Evolutionary conservation across 2,888 invertebrate genomes (phyloP).

Genomic region (Chrysina gloriosa): DNA sequence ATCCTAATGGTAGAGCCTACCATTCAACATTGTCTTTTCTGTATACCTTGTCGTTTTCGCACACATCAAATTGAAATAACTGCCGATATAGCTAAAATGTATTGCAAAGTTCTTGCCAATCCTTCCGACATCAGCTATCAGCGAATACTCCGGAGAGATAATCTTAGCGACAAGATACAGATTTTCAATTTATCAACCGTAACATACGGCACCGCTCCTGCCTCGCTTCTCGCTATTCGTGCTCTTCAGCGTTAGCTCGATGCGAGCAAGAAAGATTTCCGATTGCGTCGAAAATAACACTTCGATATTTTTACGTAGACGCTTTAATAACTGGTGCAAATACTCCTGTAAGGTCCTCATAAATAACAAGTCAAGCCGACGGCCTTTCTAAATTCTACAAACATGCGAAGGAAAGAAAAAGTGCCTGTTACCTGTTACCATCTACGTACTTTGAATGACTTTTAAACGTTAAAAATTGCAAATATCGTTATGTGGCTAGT

Average conservation of each 20-base stretch:
- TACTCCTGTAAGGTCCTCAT: not conserved
- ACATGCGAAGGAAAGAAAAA: too few relatives aligned
- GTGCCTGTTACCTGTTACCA: too few relatives aligned
- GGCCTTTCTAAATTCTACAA: too few relatives aligned
- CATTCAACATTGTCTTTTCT: not conserved
- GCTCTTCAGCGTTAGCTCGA: not conserved
- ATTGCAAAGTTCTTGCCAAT: constrained; percentile 50
- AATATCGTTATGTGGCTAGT: too few relatives aligned
- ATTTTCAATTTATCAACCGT: constrained; percentile 46
- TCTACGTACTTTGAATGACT: too few relatives aligned
- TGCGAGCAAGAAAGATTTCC: too few relatives aligned
- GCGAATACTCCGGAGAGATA: constrained; percentile 49
- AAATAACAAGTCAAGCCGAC: constrained; percentile 15
- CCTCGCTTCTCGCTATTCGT: not conserved
- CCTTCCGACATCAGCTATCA: constrained; percentile 47
- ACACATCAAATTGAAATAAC: not conserved
- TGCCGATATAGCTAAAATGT: too few relatives aligned
- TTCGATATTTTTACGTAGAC: too few relatives aligned
- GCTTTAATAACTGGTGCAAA: constrained; percentile 44
- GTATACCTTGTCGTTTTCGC: not conserved
- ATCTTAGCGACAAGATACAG: constrained; percentile 37
- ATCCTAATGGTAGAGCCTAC: too few relatives aligned
- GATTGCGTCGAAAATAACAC: too few relatives aligned
- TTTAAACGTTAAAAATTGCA: too few relatives aligned
- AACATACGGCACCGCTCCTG: constrained; percentile 42